phyloP scores from a whole-genome alignment of 2,888 invertebrate species.

The Microctonus aethiopoides region DNA sequence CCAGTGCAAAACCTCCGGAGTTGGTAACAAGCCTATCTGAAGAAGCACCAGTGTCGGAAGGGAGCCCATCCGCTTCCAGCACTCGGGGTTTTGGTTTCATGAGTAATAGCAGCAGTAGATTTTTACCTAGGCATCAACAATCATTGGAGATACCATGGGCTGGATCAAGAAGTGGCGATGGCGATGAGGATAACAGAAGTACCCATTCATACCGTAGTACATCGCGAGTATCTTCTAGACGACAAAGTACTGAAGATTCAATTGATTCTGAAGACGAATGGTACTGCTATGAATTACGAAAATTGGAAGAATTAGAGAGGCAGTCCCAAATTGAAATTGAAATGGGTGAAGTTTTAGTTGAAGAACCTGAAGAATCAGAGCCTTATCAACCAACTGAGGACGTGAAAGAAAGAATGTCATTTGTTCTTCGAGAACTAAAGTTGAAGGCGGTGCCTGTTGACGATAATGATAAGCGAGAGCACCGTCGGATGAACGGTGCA shows the following conservation, averaged over 20 bases:
- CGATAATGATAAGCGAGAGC: slow-evolving; percentile 44
- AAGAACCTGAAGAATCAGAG: slow-evolving; percentile 72
- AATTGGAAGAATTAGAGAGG: slow-evolving; percentile 87
- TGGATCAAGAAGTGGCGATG: slow-evolving; percentile 67
- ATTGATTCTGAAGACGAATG: slow-evolving; percentile 95
- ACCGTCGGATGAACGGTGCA: slow-evolving; percentile 54
- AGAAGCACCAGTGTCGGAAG: slow-evolving; percentile 71
- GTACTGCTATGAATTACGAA: slow-evolving; percentile 89
- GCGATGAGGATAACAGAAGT: slow-evolving; percentile 87
- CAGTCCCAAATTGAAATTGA: slow-evolving; percentile 75
- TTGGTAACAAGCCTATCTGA: slow-evolving; percentile 66
- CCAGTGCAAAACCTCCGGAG: slow-evolving; percentile 56
- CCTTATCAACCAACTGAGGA: slow-evolving; percentile 75
- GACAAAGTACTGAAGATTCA: slow-evolving; percentile 92
- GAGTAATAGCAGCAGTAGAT: slow-evolving; percentile 70
- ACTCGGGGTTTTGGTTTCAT: slow-evolving; percentile 69
- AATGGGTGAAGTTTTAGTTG: slow-evolving; percentile 73
- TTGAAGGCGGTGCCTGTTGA: slow-evolving; percentile 71
- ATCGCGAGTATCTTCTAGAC: slow-evolving; percentile 84
- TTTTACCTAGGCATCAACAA: slow-evolving; percentile 78
- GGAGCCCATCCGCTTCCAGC: slow-evolving; percentile 76
- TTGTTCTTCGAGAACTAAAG: slow-evolving; percentile 81
- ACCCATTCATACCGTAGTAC: slow-evolving; percentile 90
- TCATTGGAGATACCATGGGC: slow-evolving; percentile 84
- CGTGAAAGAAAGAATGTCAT: slow-evolving; percentile 83